phyloP scores from a whole-genome alignment of 2,113 vertebrate genomes.

The Vanacampus margaritifer region DNA sequence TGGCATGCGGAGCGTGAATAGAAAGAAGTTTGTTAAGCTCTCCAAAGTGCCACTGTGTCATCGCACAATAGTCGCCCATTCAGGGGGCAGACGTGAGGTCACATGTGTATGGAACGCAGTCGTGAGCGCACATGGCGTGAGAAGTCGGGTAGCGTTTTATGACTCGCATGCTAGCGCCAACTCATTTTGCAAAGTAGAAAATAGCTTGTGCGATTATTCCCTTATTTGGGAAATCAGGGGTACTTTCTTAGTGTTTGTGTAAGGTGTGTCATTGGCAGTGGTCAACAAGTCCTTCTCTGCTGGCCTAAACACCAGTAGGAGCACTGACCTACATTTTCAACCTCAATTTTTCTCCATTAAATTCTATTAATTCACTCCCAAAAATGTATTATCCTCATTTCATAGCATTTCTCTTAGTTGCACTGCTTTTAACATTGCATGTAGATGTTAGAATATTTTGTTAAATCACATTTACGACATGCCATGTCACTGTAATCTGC shows the following conservation, averaged over 20 bases:
- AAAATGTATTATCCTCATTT: too few relatives aligned
- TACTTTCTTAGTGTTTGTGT: background rate
- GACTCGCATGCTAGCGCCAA: conserved; percentile 1
- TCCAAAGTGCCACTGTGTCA: background rate
- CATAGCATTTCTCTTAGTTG: too few relatives aligned
- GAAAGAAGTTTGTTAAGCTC: conserved; percentile 3
- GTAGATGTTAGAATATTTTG: too few relatives aligned
- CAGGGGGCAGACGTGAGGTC: conserved; percentile 22
- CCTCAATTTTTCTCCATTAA: too few relatives aligned
- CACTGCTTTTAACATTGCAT: too few relatives aligned
- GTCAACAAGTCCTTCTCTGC: too few relatives aligned
- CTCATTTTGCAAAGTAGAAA: background rate
- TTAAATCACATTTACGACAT: too few relatives aligned
- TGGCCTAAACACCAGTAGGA: too few relatives aligned
- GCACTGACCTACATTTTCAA: too few relatives aligned
- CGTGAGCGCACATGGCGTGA: conserved; percentile 12
- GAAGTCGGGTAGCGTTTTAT: conserved; percentile 27
- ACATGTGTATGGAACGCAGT: conserved; percentile 16
- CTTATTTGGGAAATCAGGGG: background rate
- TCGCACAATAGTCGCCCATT: conserved; percentile 4
- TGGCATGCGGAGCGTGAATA: conserved; percentile 11
- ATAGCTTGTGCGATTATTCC: background rate
- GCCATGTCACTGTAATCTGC: too few relatives aligned
- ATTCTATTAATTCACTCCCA: too few relatives aligned
- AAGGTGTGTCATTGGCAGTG: too few relatives aligned